Percentiles rank a stretch among this genome's conserved stretches.
Conservation (phyloP, 1,140 invertebrate species). For the Solenopsis fugax region DNA sequence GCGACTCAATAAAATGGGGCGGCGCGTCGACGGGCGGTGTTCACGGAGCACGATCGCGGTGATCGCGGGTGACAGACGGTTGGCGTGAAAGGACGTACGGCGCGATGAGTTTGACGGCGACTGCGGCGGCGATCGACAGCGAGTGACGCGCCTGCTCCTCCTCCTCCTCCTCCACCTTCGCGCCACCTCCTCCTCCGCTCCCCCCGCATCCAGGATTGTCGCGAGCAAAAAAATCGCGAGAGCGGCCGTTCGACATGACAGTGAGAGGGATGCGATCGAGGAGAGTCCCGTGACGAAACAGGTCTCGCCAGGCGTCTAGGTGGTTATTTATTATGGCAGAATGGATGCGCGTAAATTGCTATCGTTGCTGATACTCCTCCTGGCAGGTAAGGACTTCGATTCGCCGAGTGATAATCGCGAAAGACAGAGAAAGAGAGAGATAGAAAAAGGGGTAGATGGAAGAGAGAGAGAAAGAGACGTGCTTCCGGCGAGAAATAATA, state of each 20-base stretch:
- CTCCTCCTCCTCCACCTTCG: not conserved
- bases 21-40: constrained; percentile 75
- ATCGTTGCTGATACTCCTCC: constrained; percentile 78
- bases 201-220: not conserved
- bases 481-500: constrained; percentile 34
- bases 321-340: constrained; percentile 80
- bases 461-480: not conserved
- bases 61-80: constrained; percentile 3
- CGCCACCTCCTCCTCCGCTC: not conserved
- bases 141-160: constrained; percentile 29
- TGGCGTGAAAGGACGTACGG: constrained; percentile 71
- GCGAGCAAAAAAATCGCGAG: constrained; percentile 10
- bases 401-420: not conserved
- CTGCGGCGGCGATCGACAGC: constrained; percentile 27
- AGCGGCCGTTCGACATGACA: constrained; percentile 28
- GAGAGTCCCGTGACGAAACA: constrained; percentile 68
- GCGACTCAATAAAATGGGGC: constrained; percentile 71
- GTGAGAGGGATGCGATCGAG: constrained; percentile 59
- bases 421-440: not conserved
- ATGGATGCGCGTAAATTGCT: constrained; percentile 79
- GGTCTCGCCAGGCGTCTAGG: constrained; percentile 41
- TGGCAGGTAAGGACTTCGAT: constrained; percentile 77
- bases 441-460: not conserved
- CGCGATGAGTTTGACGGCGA: constrained; percentile 75
- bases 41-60: constrained; percentile 53